A percentile compares a stretch with the other conserved stretches of the same genome.
phyloP scores from a whole-genome alignment of 2,888 invertebrate species.

The Drosophila demipolita region DNA sequence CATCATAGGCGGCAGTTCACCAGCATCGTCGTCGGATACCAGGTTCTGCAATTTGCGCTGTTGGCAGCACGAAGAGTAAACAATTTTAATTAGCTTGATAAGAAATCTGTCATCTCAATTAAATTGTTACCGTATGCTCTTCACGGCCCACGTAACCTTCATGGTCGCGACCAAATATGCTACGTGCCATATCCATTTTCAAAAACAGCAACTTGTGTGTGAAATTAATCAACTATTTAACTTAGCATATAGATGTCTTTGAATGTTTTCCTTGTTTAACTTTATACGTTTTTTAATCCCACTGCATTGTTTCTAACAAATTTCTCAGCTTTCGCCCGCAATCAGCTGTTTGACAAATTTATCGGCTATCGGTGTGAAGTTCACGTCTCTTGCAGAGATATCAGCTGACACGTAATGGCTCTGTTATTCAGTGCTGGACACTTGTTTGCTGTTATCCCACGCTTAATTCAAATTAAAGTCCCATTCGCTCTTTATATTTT shows the following conservation, averaged over 20 bases:
- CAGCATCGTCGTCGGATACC: conserved; percentile 90
- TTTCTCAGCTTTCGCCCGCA: conserved; percentile 42
- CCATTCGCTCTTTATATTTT: not conserved
- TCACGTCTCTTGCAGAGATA: not conserved
- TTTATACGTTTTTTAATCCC: conserved; percentile 15
- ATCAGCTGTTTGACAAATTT: conserved; percentile 44
- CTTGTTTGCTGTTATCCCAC: not conserved
- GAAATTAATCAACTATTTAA: conserved; percentile 25
- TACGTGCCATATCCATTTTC: conserved; percentile 95
- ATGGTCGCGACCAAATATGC: conserved; percentile 94
- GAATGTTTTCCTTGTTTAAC: conserved; percentile 2
- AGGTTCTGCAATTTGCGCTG: conserved; percentile 92
- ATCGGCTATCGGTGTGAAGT: conserved; percentile 19
- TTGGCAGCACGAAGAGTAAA: conserved; percentile 37
- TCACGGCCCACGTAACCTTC: conserved; percentile 96
- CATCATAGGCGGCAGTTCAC: conserved; percentile 88
- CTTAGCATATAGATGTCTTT: conserved; percentile 4
- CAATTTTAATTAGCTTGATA: conserved; percentile 62
- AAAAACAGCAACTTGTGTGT: conserved; percentile 18
- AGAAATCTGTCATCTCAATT: conserved; percentile 59
- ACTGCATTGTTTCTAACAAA: conserved; percentile 45
- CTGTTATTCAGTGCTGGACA: not conserved
- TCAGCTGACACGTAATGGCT: not conserved
- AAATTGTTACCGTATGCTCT: conserved; percentile 89
- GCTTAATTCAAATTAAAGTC: not conserved